Conservation (phyloP, 1,140 invertebrate genomes). For the Papilio polytes region DNA sequence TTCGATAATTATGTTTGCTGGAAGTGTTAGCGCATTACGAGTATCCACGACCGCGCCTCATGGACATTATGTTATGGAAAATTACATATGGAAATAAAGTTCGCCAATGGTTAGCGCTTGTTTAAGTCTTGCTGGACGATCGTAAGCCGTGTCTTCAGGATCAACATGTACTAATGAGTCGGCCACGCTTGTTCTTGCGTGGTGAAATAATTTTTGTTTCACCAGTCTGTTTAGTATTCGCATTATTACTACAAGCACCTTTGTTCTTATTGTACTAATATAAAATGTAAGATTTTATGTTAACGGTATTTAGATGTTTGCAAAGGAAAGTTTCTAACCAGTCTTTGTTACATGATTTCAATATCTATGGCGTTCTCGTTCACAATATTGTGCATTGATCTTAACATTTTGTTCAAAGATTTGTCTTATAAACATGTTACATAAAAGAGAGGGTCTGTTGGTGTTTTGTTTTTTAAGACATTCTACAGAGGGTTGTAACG, state of each 20-base stretch:
- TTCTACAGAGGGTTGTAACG: no score
- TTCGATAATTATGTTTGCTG: slow-evolving; percentile 80
- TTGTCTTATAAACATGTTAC: no score
- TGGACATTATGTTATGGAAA: slow-evolving; percentile 60
- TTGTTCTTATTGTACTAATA: background rate
- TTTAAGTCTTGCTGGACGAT: slow-evolving; percentile 1
- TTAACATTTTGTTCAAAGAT: no score
- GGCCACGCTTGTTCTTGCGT: slow-evolving; percentile 4
- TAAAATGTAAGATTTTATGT: background rate
- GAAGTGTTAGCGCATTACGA: slow-evolving; percentile 63
- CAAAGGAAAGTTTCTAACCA: no score
- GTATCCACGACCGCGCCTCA: slow-evolving; percentile 46
- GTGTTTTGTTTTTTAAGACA: no score
- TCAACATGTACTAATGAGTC: slow-evolving; percentile 31
- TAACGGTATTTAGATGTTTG: no score
- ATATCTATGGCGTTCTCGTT: no score
- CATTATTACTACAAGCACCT: background rate
- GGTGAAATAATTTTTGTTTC: slow-evolving; percentile 33
- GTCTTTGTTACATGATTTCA: no score
- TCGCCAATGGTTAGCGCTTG: slow-evolving; percentile 27
- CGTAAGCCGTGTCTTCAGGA: slow-evolving; percentile 26
- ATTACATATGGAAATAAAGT: slow-evolving; percentile 63
- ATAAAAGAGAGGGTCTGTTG: no score
- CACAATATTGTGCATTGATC: no score
- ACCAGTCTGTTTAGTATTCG: background rate